Evolutionary conservation across 2,113 vertebrate genomes (phyloP).

Genomic region (Brachyhypopomus gauderio): DNA sequence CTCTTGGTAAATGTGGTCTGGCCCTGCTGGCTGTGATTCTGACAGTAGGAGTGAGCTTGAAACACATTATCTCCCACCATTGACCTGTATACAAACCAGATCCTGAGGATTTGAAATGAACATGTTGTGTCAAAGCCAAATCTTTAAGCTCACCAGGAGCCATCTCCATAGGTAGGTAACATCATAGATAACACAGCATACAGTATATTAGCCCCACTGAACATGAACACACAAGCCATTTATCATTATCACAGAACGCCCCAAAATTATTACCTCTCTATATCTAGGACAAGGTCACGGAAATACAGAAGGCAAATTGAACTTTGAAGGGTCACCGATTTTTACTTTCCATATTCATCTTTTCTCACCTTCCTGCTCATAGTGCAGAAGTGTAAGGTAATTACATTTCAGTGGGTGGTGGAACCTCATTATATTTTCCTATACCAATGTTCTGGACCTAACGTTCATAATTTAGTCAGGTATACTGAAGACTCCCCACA

Average conservation of each 20-base stretch:
- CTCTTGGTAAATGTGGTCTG: background rate
- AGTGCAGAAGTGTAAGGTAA: slow-evolving; percentile 84
- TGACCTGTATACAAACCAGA: background rate
- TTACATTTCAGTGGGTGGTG: slow-evolving; percentile 88
- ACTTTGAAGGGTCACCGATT: slow-evolving; percentile 90
- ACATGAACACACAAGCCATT: slow-evolving; percentile 89
- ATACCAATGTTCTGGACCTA: slow-evolving; percentile 76
- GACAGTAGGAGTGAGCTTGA: background rate
- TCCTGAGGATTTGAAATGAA: background rate
- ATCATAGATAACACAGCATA: slow-evolving; percentile 42
- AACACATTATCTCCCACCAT: background rate
- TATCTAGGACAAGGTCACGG: slow-evolving; percentile 91
- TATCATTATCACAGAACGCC: slow-evolving; percentile 87
- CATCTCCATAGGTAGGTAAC: slow-evolving; percentile 30
- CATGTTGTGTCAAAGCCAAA: background rate
- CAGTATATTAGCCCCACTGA: slow-evolving; percentile 48
- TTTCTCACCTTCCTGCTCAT: slow-evolving; percentile 82
- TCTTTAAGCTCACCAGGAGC: background rate
- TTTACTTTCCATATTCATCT: slow-evolving; percentile 95
- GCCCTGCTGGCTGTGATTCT: background rate
- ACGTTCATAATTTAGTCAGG: slow-evolving; percentile 82
- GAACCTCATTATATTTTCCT: slow-evolving; percentile 85
- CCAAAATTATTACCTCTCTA: slow-evolving; percentile 94
- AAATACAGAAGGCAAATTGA: slow-evolving; percentile 96
- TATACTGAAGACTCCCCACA: slow-evolving; percentile 72